Evolutionary conservation across 1,140 invertebrate genomes (phyloP).

Genomic region (Hermetia illucens): DNA sequence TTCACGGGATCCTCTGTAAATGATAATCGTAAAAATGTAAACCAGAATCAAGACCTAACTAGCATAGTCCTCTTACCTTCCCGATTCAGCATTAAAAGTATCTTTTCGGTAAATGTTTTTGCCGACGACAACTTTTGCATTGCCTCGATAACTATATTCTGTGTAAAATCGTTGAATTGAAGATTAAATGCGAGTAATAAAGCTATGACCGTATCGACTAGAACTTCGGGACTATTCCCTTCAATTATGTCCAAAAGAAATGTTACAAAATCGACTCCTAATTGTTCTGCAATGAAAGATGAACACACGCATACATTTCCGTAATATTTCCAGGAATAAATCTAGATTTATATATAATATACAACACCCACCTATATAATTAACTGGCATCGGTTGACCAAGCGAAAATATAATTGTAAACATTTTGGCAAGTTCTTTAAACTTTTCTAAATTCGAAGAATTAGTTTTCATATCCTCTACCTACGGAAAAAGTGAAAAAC

Average conservation of each 20-base stretch:
- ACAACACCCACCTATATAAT: conserved; percentile 55
- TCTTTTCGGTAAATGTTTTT: conserved; percentile 80
- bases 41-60: conserved; percentile 1
- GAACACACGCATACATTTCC: conserved; percentile 1
- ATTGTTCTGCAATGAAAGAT: conserved; percentile 45
- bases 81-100: conserved; percentile 70
- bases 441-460: conserved; percentile 25
- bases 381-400: conserved; percentile 72
- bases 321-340: too few species aligned
- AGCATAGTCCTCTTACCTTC: conserved; percentile 49
- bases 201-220: conserved; percentile 69
- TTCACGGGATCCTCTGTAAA: conserved; percentile 70
- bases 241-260: conserved; percentile 72
- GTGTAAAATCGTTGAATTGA: conserved; percentile 51
- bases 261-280: conserved; percentile 63
- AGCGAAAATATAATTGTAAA: conserved; percentile 77
- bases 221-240: conserved; percentile 57
- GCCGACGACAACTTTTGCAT: conserved; percentile 53
- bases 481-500: conserved; percentile 8
- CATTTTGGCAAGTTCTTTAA: conserved; percentile 45
- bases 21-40: conserved; percentile 7
- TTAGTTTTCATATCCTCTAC: conserved; percentile 29
- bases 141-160: conserved; percentile 64
- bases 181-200: conserved; percentile 77
- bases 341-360: too few species aligned